A percentile compares a stretch with the other conserved stretches of the same genome.
phyloP scores from a whole-genome alignment of 2,888 invertebrate genomes.

The Saturnia japonica region DNA sequence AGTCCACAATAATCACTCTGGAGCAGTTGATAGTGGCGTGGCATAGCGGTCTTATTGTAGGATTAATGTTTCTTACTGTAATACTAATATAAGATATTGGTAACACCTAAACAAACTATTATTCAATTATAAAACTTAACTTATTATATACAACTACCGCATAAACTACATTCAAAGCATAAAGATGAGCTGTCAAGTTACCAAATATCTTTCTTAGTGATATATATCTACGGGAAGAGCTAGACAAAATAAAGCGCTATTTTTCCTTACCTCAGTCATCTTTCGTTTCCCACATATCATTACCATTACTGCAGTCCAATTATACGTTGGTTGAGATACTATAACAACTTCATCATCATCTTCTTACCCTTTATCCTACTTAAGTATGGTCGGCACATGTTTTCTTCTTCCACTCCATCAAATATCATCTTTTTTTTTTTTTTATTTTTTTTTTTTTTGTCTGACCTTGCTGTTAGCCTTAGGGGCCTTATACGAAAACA shows the following conservation, averaged over 20 bases:
- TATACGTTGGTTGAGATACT: too few relatives aligned
- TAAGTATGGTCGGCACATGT: too few relatives aligned
- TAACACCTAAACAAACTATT: not conserved
- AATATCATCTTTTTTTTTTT: too few relatives aligned
- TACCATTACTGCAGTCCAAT: too few relatives aligned
- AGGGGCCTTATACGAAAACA: too few relatives aligned
- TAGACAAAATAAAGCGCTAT: too few relatives aligned
- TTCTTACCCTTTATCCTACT: too few relatives aligned
- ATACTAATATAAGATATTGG: not conserved
- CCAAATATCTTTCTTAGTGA: not conserved
- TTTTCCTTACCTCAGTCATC: not conserved
- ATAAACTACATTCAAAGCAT: not conserved
- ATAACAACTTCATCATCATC: too few relatives aligned
- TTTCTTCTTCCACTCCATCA: too few relatives aligned
- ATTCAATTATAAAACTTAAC: not conserved
- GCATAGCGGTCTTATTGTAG: not conserved
- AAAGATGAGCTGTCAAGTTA: not conserved
- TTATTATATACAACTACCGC: not conserved
- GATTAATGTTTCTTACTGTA: slow-evolving; percentile 1
- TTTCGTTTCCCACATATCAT: not conserved
- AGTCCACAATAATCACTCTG: not conserved
- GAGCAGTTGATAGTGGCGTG: not conserved
- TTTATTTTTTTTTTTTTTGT: too few relatives aligned
- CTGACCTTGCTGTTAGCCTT: too few relatives aligned
- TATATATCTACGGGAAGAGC: not conserved